These are phyloP conservation scores for Imbricaverruca yamaguchii DNA, from an alignment of 2,888 invertebrate genomes.

Conservation along the genomic window DNA sequence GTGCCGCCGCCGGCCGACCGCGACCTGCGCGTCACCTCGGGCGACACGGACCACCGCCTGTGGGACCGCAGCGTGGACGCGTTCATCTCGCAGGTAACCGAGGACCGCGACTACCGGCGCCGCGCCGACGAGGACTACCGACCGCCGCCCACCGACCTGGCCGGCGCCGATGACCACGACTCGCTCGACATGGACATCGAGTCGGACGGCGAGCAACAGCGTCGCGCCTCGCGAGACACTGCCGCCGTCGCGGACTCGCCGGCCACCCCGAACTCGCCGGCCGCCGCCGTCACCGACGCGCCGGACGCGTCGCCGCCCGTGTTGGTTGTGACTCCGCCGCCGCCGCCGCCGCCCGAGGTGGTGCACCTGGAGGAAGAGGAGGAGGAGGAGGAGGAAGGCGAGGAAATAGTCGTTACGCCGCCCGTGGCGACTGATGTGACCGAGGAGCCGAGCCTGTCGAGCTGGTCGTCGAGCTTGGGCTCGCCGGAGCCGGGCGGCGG, in stretches of 20 bases:
- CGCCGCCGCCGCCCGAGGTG: conserved; percentile 11
- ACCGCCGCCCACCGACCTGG: conserved; percentile 5
- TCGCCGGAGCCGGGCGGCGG: not conserved
- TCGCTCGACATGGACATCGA: conserved; percentile 13
- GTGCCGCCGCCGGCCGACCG: not conserved
- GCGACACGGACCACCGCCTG: not conserved
- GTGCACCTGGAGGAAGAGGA: conserved; percentile 20
- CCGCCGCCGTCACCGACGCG: conserved; percentile 17
- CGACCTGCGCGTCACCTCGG: not conserved
- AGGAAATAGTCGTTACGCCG: not conserved
- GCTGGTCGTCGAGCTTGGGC: not conserved
- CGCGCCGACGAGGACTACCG: conserved; percentile 8
- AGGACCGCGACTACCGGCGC: conserved; percentile 18
- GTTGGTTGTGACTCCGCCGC: not conserved
- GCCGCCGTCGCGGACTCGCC: not conserved
- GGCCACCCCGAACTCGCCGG: conserved; percentile 5
- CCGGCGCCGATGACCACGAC: conserved; percentile 4
- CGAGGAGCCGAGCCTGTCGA: not conserved
- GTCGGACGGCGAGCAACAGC: not conserved
- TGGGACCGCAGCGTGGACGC: conserved; percentile 17
- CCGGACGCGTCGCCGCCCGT: not conserved
- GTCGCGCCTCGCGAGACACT: conserved; percentile 4
- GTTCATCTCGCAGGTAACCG: conserved; percentile 18
- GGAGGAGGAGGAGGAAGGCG: not conserved
- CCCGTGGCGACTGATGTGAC: not conserved